Evolutionary conservation across 2,888 invertebrate species (phyloP).

Genomic region (Heliconius cydno): DNA sequence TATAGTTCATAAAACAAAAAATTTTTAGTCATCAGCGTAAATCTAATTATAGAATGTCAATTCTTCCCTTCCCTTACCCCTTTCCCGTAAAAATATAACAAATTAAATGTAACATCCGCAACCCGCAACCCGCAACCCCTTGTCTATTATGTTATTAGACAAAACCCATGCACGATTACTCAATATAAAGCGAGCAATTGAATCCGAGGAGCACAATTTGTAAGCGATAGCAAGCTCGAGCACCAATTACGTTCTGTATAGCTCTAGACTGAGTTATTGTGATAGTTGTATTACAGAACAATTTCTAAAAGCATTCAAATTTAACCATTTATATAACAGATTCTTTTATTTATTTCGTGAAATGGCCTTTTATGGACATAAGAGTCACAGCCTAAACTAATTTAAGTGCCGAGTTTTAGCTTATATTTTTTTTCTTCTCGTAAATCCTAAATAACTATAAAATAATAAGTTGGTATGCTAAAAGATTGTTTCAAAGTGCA

Average conservation of each 20-base stretch:
- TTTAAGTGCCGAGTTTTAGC: constrained; percentile 6
- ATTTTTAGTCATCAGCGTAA: too few relatives aligned
- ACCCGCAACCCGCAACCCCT: constrained; percentile 6
- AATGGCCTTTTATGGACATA: constrained; percentile 21
- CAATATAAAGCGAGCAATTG: constrained; percentile 48
- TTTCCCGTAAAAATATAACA: not conserved
- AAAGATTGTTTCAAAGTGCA: too few relatives aligned
- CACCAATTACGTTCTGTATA: constrained; percentile 50
- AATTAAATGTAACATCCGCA: constrained; percentile 20
- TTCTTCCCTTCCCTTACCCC: too few relatives aligned
- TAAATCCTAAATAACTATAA: not conserved
- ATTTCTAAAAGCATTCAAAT: constrained; percentile 42
- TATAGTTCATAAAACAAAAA: not conserved
- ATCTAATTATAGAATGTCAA: too few relatives aligned
- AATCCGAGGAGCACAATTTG: constrained; percentile 52
- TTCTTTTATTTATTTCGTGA: constrained; percentile 17
- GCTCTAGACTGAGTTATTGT: constrained; percentile 41
- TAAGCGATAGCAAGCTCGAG: constrained; percentile 50
- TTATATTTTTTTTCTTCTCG: not conserved
- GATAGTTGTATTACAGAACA: constrained; percentile 45
- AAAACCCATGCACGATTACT: constrained; percentile 48
- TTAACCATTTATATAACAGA: constrained; percentile 35
- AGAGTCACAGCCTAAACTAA: constrained; percentile 7
- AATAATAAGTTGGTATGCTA: too few relatives aligned
- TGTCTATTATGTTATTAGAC: constrained; percentile 42